phyloP scores from a whole-genome alignment of 2,113 vertebrate species.

The Nematolebias whitei region DNA sequence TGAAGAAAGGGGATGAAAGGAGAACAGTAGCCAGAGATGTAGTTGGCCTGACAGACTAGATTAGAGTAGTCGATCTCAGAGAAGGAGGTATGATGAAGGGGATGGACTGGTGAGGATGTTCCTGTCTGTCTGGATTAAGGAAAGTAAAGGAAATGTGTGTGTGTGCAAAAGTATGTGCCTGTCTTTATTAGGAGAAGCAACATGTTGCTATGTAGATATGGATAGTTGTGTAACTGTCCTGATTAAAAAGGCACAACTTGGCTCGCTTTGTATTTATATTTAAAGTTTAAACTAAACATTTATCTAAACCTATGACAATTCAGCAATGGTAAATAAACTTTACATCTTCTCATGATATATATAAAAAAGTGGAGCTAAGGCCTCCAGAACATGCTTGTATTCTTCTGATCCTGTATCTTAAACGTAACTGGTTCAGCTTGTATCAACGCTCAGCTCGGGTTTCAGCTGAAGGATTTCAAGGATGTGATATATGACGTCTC shows the following conservation, averaged over 20 bases:
- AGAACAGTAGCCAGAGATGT: slow-evolving; percentile 50
- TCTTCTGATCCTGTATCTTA: not conserved
- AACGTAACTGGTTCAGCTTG: slow-evolving; percentile 17
- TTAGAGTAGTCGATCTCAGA: slow-evolving; percentile 50
- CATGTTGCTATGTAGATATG: slow-evolving; percentile 35
- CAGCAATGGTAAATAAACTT: slow-evolving; percentile 43
- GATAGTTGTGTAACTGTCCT: slow-evolving; percentile 14
- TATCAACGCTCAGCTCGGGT: slow-evolving; percentile 17
- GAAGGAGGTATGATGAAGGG: slow-evolving; percentile 21
- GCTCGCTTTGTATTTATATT: slow-evolving; percentile 15
- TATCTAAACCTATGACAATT: slow-evolving; percentile 50
- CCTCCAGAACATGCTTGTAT: not conserved
- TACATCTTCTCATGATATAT: slow-evolving; percentile 33
- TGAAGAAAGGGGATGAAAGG: slow-evolving; percentile 82
- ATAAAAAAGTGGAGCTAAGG: slow-evolving; percentile 27
- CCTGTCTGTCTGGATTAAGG: slow-evolving; percentile 66
- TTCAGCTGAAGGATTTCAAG: slow-evolving; percentile 45
- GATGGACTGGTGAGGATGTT: slow-evolving; percentile 56
- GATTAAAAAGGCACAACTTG: slow-evolving; percentile 32
- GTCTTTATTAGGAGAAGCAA: slow-evolving; percentile 52
- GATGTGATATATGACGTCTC: slow-evolving; percentile 65
- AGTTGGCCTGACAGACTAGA: slow-evolving; percentile 67
- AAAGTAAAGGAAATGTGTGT: slow-evolving; percentile 44
- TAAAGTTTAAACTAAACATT: slow-evolving; percentile 32
- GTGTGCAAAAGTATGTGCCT: slow-evolving; percentile 44